Base-by-base conservation (phyloP, 2,113 vertebrate species). In the Ammospiza nelsoni region DNA sequence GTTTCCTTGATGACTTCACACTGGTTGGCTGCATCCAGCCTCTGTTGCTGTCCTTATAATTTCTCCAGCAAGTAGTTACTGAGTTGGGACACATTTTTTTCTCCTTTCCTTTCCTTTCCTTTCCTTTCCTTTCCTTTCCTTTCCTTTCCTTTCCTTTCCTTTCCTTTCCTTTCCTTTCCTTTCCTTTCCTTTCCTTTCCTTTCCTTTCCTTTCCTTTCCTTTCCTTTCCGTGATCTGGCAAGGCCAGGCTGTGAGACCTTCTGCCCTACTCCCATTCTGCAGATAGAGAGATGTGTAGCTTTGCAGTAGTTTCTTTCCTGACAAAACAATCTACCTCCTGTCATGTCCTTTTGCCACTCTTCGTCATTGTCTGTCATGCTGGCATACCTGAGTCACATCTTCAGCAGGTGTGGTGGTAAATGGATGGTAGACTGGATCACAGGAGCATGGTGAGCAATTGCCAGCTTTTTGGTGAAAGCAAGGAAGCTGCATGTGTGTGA, bases 261-360 rank as follows among this genome's bases (percentile, higher is more conserved):
- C 51, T 0, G 0, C n/a, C 55, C 37, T 58, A 22, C 61, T 95
- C 7, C 3, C 35, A 3, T 84, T 87, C 51, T 75, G 77, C 49
- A 74, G 59, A 29, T 39, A 82, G n/a, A 49, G 33, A 39, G 22
- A 33, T 20, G 8, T 54, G 39, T 39, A 83, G 48, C 54, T 95
- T 69, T 76, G 94, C 77, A 58, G 58, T 61, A 72, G 41, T 89
- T 76, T 82, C 41, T 82, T 87, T 83, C 29, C 67, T 54, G 74
- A 79, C 33, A 57, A 76, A 89, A 55, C 29, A 72, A 31, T 71
- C 78, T 27, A 3, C 37, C 33, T 84, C 21, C 33, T 76, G 52
- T 57, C 71, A 3, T 13, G 31, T 55, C 39, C 63, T 61, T 84
- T 79, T 87, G 71, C 66, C 5, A 1, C 15, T 75, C 49, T 87